A percentile compares a stretch with the other conserved stretches of the same genome.
phyloP scores from a whole-genome alignment of 2,113 vertebrate genomes.

The Guaruba guarouba region DNA sequence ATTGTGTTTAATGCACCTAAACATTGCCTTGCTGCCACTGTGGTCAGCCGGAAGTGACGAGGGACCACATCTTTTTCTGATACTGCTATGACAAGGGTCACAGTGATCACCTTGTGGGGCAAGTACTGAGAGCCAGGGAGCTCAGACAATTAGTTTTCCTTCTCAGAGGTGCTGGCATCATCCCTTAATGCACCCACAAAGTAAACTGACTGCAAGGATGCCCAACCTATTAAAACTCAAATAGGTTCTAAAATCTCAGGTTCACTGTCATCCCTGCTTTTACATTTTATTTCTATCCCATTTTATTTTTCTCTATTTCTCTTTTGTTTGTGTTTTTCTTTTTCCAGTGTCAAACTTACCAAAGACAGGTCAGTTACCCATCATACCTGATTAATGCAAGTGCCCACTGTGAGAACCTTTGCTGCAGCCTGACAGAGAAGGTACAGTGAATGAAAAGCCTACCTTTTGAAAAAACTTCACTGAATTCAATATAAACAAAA shows the following conservation, averaged over 20 bases:
- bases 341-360: neutral
- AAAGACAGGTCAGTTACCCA: neutral
- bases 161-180: neutral
- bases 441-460: neutral
- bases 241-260: neutral
- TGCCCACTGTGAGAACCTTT: neutral
- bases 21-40: neutral
- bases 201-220: neutral
- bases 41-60: fast-evolving
- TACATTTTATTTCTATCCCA: neutral
- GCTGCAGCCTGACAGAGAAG: neutral
- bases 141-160: neutral
- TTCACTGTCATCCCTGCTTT: neutral
- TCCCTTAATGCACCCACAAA: neutral
- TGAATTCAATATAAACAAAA: neutral
- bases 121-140: neutral
- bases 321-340: neutral
- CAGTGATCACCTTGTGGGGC: too few relatives aligned
- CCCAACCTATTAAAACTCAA: neutral
- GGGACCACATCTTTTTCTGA: neutral
- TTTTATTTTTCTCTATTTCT: neutral
- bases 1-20: neutral
- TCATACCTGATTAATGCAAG: neutral
- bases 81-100: neutral
- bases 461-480: neutral